Base-by-base conservation (phyloP, 2,797 vertebrate species). In the Eupleurogrammus muticus region DNA sequence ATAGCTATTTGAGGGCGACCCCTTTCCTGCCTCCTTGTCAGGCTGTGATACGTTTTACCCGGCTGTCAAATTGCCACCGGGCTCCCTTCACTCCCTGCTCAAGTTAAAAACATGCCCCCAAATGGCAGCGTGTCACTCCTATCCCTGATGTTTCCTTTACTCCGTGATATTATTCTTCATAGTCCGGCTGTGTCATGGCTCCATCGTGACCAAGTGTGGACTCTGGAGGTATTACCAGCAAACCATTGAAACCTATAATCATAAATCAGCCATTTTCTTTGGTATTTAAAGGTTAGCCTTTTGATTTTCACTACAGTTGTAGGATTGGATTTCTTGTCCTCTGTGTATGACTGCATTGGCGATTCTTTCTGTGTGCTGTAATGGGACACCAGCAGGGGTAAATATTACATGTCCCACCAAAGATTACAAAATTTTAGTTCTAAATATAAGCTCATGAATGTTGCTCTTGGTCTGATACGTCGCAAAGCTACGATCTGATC, bases 251-350 rank as follows among this genome's bases (percentile, higher is more conserved):
- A 79, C 80, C 82, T 48, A 70, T 76, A 66, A 79, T 65, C 63
- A 74, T 86, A 85, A 86, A 88, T 87, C 69, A 83, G 75, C 73
- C 20, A 1, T 75, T 78, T 68, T 80, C 58, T 28, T 81, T 38
- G 2, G 79, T 83, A 72, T 85, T 87, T 85, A 90, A 90, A 90
- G 81, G 71, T 83, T 87, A 82, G 80, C 57, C 70, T 68, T 82
- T 65, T 68, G 57, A 57, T 80, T 84, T 83, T 81, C 78, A 84
- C 72, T 62, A 51, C 47, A 74, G 73, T 65, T 59, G 78, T 64
- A 67, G 65, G 68, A 80, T 78, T 64, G 59, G 53, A 80, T 83
- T 67, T 75, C 66, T 67, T 79, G 71, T 80, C 86, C 56, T 51
- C 66, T n/a, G 10, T 61, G 51, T 80, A 69, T 72, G 66, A 88